These are phyloP conservation scores for Ondatra zibethicus DNA, from an alignment of 2,113 vertebrate genomes.

Conservation along the genomic window DNA sequence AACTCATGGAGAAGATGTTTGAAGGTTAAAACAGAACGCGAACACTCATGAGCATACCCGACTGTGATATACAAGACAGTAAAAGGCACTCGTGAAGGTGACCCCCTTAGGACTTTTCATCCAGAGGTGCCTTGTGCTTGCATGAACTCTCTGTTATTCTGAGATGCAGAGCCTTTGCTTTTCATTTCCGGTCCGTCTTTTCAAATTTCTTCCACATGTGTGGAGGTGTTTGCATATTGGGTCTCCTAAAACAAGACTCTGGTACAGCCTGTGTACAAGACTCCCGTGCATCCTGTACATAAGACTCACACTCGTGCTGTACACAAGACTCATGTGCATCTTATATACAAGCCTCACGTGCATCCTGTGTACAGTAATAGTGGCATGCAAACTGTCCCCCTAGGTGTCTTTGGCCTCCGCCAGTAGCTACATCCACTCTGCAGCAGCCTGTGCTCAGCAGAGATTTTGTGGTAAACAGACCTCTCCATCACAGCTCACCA, in stretches of 20 bases:
- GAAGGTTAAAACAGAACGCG: background rate
- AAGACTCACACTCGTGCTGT: background rate
- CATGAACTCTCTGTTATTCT: fast-evolving
- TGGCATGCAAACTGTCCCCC: background rate
- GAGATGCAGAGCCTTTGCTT: background rate
- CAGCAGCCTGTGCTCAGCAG: background rate
- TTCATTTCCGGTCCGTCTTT: background rate
- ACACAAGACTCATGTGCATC: background rate
- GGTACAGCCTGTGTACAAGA: background rate
- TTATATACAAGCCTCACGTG: background rate
- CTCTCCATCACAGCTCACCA: background rate
- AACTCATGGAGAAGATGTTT: background rate
- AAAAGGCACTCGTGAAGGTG: background rate
- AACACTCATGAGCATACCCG: too few relatives aligned
- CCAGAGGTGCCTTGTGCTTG: background rate
- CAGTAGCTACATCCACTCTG: background rate
- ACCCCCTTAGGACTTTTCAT: background rate
- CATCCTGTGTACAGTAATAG: background rate
- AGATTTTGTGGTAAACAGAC: background rate
- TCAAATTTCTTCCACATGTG: background rate
- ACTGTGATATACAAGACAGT: background rate
- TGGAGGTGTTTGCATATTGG: background rate
- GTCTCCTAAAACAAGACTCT: background rate
- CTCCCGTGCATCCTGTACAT: fast-evolving
- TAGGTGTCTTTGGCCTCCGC: fast-evolving